These are phyloP conservation scores for Nematostella vectensis DNA, from an alignment of 92 coral and sea anemone species.

Conservation along the genomic window DNA sequence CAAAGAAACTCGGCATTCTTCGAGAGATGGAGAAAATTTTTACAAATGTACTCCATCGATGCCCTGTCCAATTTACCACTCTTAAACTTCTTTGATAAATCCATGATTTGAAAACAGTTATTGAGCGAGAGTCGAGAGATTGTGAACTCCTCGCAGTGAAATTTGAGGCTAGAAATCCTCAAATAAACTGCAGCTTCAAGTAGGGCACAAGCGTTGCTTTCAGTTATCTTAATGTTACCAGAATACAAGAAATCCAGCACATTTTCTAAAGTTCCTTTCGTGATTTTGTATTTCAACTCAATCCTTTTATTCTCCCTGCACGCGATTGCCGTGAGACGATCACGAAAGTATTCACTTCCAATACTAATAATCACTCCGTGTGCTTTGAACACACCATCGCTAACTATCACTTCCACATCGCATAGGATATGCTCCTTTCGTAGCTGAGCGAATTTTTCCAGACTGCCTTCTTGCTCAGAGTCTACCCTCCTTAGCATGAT, in stretches of 20 bases:
- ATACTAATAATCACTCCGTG: neutral
- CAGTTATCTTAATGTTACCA: neutral
- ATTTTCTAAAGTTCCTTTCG: neutral
- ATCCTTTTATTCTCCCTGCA: neutral
- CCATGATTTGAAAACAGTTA: neutral
- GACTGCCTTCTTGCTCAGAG: neutral
- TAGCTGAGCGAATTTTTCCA: neutral
- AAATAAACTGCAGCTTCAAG: neutral
- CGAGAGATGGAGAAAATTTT: neutral
- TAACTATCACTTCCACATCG: neutral
- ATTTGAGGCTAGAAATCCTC: neutral
- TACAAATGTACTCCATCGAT: neutral
- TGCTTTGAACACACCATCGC: neutral
- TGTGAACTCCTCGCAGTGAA: neutral
- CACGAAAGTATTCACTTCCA: slow-evolving; percentile 1
- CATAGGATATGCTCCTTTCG: neutral
- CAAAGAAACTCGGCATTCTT: neutral
- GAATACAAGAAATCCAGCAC: neutral
- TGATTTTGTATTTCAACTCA: neutral
- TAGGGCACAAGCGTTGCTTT: neutral
- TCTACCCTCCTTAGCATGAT: too few relatives aligned
- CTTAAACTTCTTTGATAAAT: neutral
- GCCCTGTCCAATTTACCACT: neutral
- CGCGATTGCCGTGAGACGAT: neutral
- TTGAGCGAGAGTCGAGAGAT: neutral